phyloP scores from a whole-genome alignment of 2,113 vertebrate genomes.

The Bufo gargarizans region DNA sequence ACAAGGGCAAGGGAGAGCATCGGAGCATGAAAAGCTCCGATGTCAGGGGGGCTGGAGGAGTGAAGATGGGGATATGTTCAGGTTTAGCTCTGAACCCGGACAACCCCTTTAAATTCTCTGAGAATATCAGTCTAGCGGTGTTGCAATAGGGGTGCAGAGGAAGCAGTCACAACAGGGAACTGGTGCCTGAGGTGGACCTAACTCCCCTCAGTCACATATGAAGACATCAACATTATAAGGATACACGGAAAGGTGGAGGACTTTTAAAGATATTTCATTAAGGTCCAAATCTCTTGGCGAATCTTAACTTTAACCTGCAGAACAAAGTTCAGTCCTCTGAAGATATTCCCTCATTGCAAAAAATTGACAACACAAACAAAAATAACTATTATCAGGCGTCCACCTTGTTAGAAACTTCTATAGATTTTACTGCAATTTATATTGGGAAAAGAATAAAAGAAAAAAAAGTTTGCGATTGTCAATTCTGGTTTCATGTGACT shows the following conservation, averaged over 20 bases:
- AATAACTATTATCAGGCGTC: constrained; percentile 11
- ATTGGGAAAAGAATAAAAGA: constrained; percentile 22
- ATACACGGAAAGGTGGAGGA: background rate
- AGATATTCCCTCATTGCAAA: background rate
- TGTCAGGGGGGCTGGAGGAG: no score
- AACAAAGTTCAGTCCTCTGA: background rate
- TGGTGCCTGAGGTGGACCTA: background rate
- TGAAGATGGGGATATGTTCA: no score
- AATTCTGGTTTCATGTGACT: constrained; percentile 25
- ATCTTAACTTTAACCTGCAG: background rate
- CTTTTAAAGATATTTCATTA: background rate
- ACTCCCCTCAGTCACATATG: background rate
- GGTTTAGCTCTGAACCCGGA: no score
- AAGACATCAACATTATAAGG: background rate
- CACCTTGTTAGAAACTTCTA: background rate
- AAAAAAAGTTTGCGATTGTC: constrained; percentile 25
- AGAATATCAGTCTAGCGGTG: no score
- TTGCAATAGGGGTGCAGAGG: background rate
- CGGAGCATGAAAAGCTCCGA: no score
- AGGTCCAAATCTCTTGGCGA: background rate
- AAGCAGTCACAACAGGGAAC: background rate
- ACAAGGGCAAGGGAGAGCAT: no score
- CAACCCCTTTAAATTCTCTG: no score
- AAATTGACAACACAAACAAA: background rate
- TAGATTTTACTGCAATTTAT: background rate